Base-by-base conservation (phyloP, 2,113 vertebrate species). In the Hydrochoerus hydrochaeris region DNA sequence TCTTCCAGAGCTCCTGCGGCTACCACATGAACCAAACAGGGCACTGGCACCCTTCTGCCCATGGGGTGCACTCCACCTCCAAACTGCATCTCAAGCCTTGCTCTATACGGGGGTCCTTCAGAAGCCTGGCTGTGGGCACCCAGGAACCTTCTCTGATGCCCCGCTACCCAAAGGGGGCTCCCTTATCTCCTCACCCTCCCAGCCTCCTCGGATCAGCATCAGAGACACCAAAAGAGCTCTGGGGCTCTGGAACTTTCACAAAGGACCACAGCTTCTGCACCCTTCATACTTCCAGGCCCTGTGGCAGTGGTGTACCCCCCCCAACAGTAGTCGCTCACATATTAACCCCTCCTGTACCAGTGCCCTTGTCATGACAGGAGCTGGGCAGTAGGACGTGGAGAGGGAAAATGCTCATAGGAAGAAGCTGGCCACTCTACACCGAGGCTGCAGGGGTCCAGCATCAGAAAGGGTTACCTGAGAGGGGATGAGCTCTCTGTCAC, bases 341-440 rank as follows among this genome's bases (percentile, higher is more conserved):
- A 60, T 97, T 97, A 97, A 97, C 97, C 85, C 88, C 46, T 97
- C 41, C 82, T 8, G 0, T 49, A 30, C 96, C 5, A 0, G 14
- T 71, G 67, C 60, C 65, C 85, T 96, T n/a, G 38, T 86, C 78
- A 57, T n/a, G 58, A 32, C n/a, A 71, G 86, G 75, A 90, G 30
- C 65, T 77, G 44, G 87, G 26, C 49, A 57, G 44, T 44, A 63
- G 73, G 9, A 52, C 22, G 52, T 24, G 7, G 82, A 46, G 44
- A 88, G 6, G 32, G 38, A 57, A 58, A 10, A 28, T 17, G 26
- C 65, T 92, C 60, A 58, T 60, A 67, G 38, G 69, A 73, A 81
- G 69, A 96, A 95, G 87, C 83, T 88, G 44, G 81, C 80, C 14
- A 35, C 62, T 86, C 90, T 9, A 35, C 75, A 87, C 41, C 10